These are phyloP conservation scores for Plotosus lineatus DNA, from an alignment of 2,113 vertebrate species.

Conservation along the genomic window DNA sequence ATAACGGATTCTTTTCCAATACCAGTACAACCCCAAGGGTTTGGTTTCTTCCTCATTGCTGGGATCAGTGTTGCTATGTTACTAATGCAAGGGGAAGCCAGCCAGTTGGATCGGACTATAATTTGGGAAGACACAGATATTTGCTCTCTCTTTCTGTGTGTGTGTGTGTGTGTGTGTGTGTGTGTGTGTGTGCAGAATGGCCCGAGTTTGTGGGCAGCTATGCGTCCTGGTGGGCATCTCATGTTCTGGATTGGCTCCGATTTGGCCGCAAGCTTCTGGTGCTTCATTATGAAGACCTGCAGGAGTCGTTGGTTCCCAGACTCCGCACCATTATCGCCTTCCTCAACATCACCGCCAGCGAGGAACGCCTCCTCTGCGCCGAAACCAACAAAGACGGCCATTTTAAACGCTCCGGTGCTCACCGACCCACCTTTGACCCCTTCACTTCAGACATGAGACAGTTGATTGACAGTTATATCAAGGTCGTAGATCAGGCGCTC, in stretches of 20 bases:
- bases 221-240: constrained; percentile 87
- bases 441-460: constrained; percentile 84
- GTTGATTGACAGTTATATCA: constrained; percentile 80
- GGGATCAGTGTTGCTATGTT: neutral
- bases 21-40: neutral
- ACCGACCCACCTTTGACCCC: constrained; percentile 74
- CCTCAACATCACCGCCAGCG: constrained; percentile 74
- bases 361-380: constrained; percentile 81
- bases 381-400: constrained; percentile 85
- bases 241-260: constrained; percentile 83
- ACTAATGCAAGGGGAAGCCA: neutral
- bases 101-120: neutral
- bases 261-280: constrained; percentile 78
- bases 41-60: neutral
- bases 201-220: constrained; percentile 86
- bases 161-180: too few relatives aligned
- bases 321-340: constrained; percentile 78
- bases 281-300: constrained; percentile 81
- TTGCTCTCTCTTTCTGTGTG: neutral
- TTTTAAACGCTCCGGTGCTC: constrained; percentile 77
- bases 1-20: neutral
- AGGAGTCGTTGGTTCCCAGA: constrained; percentile 74
- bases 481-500: constrained; percentile 80
- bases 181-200: constrained; percentile 74
- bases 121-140: neutral